Percentiles rank a stretch among this genome's conserved stretches.
phyloP scores from a whole-genome alignment of 2,888 invertebrate genomes.

The Catocala nupta region DNA sequence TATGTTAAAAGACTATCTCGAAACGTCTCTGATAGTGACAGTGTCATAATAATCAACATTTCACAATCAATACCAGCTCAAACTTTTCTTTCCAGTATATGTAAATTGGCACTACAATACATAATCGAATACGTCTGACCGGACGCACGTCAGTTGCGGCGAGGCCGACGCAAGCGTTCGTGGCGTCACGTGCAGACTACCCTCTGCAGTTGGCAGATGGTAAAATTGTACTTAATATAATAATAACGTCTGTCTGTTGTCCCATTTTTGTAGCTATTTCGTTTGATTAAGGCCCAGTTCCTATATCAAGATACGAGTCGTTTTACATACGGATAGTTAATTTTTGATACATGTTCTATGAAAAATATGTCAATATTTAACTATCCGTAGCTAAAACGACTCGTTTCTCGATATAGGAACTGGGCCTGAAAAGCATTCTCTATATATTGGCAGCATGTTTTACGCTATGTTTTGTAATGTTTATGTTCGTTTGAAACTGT shows the following conservation, averaged over 20 bases:
- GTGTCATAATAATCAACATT: not conserved
- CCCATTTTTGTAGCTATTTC: conserved; percentile 25
- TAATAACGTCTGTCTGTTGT: conserved; percentile 39
- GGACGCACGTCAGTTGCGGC: conserved; percentile 43
- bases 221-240: conserved; percentile 53
- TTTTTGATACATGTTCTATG: too few relatives aligned
- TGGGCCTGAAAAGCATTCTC: conserved; percentile 3
- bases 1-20: too few relatives aligned
- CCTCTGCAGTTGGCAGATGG: conserved; percentile 53
- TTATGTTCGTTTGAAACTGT: too few relatives aligned
- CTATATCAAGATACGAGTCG: too few relatives aligned
- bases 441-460: too few relatives aligned
- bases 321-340: too few relatives aligned
- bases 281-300: too few relatives aligned
- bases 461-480: too few relatives aligned
- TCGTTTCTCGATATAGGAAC: too few relatives aligned
- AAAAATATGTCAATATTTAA: too few relatives aligned
- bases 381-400: too few relatives aligned
- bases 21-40: not conserved
- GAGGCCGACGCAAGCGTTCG: conserved; percentile 41
- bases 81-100: conserved; percentile 1
- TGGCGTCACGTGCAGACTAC: conserved; percentile 52
- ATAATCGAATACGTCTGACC: conserved; percentile 42
- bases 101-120: conserved; percentile 30
- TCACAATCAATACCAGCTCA: not conserved